phyloP scores from a whole-genome alignment of 92 coral and sea anemone genomes.

The Umimayanthus chanpuru region DNA sequence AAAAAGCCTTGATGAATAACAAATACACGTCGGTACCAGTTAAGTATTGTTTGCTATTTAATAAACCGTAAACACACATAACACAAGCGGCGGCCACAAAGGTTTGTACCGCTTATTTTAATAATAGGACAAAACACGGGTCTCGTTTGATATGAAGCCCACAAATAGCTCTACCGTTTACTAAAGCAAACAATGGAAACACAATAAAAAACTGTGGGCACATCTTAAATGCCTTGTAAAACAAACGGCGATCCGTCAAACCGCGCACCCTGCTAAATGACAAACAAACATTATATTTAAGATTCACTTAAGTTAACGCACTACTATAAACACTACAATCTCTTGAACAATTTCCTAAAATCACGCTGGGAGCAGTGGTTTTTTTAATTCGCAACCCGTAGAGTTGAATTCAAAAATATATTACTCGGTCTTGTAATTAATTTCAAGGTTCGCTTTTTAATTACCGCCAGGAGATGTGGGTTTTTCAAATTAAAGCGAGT shows the following conservation, averaged over 20 bases:
- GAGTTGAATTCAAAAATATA: conserved; percentile 43
- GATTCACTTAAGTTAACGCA: conserved; percentile 11
- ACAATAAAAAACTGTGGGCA: conserved; percentile 59
- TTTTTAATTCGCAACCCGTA: conserved; percentile 46
- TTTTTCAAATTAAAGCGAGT: conserved; percentile 84
- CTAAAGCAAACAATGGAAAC: conserved; percentile 67
- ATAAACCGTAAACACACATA: conserved; percentile 40
- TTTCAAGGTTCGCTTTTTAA: conserved; percentile 62
- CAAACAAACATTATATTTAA: conserved; percentile 37
- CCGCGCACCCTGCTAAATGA: conserved; percentile 24
- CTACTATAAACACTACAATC: conserved; percentile 13
- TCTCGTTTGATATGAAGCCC: conserved; percentile 44
- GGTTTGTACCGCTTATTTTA: conserved; percentile 40
- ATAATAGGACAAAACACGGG: conserved; percentile 45
- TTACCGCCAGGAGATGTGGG: conserved; percentile 76
- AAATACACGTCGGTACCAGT: conserved; percentile 28
- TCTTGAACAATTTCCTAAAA: conserved; percentile 33
- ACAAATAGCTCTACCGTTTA: conserved; percentile 62
- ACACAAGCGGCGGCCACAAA: conserved; percentile 46
- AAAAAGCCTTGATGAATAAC: conserved; percentile 13
- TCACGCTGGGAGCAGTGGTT: conserved; percentile 25
- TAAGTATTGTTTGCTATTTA: conserved; percentile 37
- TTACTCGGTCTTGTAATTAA: conserved; percentile 43
- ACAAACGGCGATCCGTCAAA: conserved; percentile 28
- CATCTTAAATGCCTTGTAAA: conserved; percentile 34